phyloP scores from a whole-genome alignment of 2,888 invertebrate genomes.

The Alitta virens region DNA sequence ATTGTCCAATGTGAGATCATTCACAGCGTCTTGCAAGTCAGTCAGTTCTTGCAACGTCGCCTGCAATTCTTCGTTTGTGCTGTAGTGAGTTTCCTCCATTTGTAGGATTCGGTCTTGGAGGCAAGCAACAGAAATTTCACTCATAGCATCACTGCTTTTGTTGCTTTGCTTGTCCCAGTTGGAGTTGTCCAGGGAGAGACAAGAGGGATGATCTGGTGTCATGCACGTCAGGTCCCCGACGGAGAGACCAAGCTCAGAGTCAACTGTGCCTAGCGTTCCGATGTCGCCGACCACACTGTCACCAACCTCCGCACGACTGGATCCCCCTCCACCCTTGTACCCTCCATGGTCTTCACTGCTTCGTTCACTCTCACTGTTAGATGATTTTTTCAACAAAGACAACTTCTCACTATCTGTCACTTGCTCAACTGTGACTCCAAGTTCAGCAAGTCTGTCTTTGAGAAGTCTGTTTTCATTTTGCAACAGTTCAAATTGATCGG shows the following conservation, averaged over 20 bases:
- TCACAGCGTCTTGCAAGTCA: constrained; percentile 82
- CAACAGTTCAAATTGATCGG: constrained; percentile 51
- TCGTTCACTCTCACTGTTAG: constrained; percentile 6
- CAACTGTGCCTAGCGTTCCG: constrained; percentile 4
- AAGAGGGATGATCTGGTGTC: constrained; percentile 43
- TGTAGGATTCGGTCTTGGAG: constrained; percentile 86
- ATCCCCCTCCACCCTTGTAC: background rate
- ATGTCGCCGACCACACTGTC: constrained; percentile 9
- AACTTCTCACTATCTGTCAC: constrained; percentile 58
- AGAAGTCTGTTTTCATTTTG: constrained; percentile 53
- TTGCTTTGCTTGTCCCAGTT: constrained; percentile 87
- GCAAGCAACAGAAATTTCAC: constrained; percentile 84
- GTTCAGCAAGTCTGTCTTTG: constrained; percentile 51
- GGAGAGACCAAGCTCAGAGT: constrained; percentile 44
- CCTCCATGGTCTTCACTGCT: background rate
- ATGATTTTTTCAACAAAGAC: constrained; percentile 41
- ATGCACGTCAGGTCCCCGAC: constrained; percentile 40
- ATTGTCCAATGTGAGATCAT: constrained; percentile 83
- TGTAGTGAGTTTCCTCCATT: constrained; percentile 85
- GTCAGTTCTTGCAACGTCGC: constrained; percentile 85
- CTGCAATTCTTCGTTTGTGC: constrained; percentile 63
- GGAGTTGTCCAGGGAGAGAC: constrained; percentile 38
- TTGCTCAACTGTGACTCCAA: constrained; percentile 55
- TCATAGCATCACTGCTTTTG: constrained; percentile 67
- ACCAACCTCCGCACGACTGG: background rate